Conservation (phyloP, 2,888 invertebrate genomes). For the Pyrrhopygopsis socrates region DNA sequence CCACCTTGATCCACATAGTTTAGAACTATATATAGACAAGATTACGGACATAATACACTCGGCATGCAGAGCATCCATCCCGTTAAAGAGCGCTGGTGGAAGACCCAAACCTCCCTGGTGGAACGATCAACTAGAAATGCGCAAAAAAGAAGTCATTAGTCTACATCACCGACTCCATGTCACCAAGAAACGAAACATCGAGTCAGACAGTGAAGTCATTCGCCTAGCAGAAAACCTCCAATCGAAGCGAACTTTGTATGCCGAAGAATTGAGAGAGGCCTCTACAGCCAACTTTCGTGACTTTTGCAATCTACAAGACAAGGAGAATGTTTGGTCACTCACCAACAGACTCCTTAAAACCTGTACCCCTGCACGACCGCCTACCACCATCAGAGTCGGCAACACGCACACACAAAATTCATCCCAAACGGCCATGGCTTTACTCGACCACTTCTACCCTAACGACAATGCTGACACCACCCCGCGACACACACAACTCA, state of each 20-base stretch:
- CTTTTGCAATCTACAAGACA: conserved; percentile 58
- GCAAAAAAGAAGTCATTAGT: conserved; percentile 15
- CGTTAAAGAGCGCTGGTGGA: background rate
- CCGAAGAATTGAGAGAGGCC: too few species aligned
- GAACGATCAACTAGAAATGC: background rate
- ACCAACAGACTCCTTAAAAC: conserved; percentile 67
- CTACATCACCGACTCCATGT: too few species aligned
- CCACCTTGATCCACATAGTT: too few species aligned
- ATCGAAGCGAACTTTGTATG: too few species aligned
- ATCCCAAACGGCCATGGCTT: conserved; percentile 38
- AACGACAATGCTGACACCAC: conserved; percentile 4
- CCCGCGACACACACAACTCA: background rate
- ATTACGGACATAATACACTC: too few species aligned
- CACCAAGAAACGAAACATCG: too few species aligned
- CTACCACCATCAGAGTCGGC: conserved; percentile 34
- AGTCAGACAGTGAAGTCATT: too few species aligned
- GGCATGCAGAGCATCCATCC: background rate
- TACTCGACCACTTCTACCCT: too few species aligned
- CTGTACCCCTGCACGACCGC: conserved; percentile 25
- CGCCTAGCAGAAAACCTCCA: too few species aligned
- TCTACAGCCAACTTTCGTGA: conserved; percentile 31
- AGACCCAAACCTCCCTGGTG: conserved; percentile 6
- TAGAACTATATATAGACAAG: too few species aligned
- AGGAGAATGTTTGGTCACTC: conserved; percentile 71
- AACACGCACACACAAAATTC: conserved; percentile 45